Conservation (phyloP, 2,113 vertebrate species). For the Hyaena hyaena region DNA sequence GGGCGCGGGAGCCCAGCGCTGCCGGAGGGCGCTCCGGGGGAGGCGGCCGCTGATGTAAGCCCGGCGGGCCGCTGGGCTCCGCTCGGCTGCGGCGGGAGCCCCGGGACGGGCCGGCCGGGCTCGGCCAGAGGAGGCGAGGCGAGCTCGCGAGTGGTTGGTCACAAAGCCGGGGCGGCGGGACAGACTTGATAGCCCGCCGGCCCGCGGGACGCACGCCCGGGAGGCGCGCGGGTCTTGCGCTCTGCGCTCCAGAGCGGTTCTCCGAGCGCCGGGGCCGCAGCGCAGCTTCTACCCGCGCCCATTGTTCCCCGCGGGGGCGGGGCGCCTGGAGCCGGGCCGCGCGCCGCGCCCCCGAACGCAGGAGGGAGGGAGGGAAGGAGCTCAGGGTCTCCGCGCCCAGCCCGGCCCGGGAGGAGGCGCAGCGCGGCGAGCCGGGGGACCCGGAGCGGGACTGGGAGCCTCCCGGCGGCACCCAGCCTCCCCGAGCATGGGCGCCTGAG, state of each 20-base stretch:
- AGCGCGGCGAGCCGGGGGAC: conserved; percentile 21
- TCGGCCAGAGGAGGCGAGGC: neutral
- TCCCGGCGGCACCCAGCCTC: conserved; percentile 67
- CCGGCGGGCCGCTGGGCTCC: conserved; percentile 77
- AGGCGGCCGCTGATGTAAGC: conserved; percentile 92
- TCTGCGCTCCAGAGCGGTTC: conserved; percentile 47
- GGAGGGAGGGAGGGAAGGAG: neutral
- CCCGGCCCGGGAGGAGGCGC: conserved; percentile 58
- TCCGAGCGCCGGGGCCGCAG: conserved; percentile 46
- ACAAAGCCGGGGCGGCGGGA: neutral
- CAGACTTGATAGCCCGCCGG: neutral
- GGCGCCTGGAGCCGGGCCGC: conserved; percentile 73
- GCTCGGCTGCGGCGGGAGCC: conserved; percentile 64
- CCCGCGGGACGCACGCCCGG: neutral
- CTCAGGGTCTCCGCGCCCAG: conserved; percentile 62
- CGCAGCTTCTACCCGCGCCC: conserved; percentile 64
- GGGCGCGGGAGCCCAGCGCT: conserved; percentile 90
- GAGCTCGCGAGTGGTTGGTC: neutral
- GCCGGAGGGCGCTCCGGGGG: conserved; percentile 88
- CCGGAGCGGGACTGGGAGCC: conserved; percentile 75
- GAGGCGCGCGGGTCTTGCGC: conserved; percentile 60
- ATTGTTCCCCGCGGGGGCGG: conserved; percentile 82
- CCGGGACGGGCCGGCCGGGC: neutral
- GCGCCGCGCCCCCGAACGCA: conserved; percentile 78
- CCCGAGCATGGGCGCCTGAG: conserved; percentile 72